Evolutionary conservation across 2,888 invertebrate species (phyloP), one percentile per base, ranked within the genome.

Genomic region (Agriopis aurantiaria): DNA sequence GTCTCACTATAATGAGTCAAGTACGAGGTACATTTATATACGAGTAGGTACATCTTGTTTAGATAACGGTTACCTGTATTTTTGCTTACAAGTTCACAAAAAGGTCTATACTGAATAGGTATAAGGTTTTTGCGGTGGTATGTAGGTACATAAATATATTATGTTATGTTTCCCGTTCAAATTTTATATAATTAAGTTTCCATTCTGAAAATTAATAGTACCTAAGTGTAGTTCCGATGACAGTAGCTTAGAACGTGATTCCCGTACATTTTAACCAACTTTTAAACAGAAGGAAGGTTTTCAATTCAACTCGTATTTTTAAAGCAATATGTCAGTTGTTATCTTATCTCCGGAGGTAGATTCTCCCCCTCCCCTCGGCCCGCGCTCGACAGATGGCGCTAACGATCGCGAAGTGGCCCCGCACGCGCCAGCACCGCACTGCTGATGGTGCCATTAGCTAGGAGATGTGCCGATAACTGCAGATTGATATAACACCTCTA

Each of bases 381-480:
- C 45, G 46, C 43, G n/a, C 45, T 41, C 64, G 49, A 23, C 71
- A 69, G 68, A 53, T 64, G 69, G 53, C 59, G 41, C 65, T 65
- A 68, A 65, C 46, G 58, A 67, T 64, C 63, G 65, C 69, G 49
- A 68, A 48, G 8, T 40, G 40, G 33, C 6, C 33, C 14, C 68
- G 79, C 81, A 81, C 82, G 82, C 82, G 83, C 78, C 74, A 61
- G 61, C 72, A 66, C 74, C 70, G 73, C 40, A 55, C 69, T 80
- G 79, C 78, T 79, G 78, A 82, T 80, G 78, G 66, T 64, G 56
- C 73, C 63, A 65, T 69, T 68, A 67, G 74, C 78, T 75, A 76
- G 60, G 68, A 79, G 80, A 82, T 82, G 80, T 74, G 56, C 67
- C 58, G 73, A 71, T 71, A 71, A 23, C 41, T 11, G 8, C 17